Percentiles rank a stretch among this genome's conserved stretches.
These are phyloP conservation scores for Calidris pugnax DNA, from an alignment of 2,113 vertebrate species.

Conservation along the genomic window DNA sequence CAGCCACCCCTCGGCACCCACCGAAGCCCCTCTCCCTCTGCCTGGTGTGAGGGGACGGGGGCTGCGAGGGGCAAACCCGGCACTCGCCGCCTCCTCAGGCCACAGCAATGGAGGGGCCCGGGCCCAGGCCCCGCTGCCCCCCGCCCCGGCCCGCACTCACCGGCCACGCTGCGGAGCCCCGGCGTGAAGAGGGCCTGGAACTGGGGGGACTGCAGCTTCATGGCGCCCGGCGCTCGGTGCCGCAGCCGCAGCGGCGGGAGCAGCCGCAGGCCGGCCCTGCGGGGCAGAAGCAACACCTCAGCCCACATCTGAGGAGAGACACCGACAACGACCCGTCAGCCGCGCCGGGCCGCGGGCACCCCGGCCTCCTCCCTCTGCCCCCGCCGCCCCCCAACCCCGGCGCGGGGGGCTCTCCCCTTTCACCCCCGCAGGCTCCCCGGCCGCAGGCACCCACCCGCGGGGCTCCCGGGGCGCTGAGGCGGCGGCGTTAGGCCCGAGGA, in stretches of 20 bases:
- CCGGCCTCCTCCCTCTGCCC: background rate
- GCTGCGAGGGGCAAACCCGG: background rate
- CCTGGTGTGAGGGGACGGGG: rapidly evolving
- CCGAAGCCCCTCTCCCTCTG: background rate
- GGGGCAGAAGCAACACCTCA: background rate
- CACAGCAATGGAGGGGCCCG: background rate
- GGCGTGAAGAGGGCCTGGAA: conserved; percentile 90
- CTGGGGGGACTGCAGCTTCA: conserved; percentile 87
- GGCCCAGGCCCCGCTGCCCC: background rate
- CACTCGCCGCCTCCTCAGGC: rapidly evolving
- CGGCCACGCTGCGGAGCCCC: conserved; percentile 85
- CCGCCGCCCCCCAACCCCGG: background rate
- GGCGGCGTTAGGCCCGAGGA: background rate
- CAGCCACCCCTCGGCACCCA: background rate
- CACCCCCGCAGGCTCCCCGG: background rate
- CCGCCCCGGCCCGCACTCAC: conserved; percentile 59
- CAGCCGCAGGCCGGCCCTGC: background rate
- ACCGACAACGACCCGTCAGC: background rate
- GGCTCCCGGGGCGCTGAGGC: too few relatives aligned
- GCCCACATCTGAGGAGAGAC: conserved; percentile 57
- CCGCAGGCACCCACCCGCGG: background rate
- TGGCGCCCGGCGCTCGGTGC: conserved; percentile 65
- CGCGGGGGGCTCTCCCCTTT: background rate
- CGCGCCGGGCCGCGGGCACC: background rate
- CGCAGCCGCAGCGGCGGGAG: background rate